Base-by-base conservation (phyloP, 2,888 invertebrate species). In the Drosophila mayaguana region DNA sequence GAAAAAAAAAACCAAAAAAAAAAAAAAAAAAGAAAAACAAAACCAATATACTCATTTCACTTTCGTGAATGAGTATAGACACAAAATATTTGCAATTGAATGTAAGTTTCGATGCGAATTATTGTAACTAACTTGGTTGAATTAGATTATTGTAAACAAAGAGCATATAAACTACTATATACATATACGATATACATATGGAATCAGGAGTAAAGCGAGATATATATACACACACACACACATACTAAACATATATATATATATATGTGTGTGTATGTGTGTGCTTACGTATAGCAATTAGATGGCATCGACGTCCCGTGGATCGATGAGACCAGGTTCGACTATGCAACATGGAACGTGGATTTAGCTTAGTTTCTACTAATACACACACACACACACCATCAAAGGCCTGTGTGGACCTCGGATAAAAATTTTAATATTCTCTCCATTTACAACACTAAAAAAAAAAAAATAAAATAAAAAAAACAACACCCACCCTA, bases 111-210 rank as follows among this genome's bases (percentile, higher is more conserved):
- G 65, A 54, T 32, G 51, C 1, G 38, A 46, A 16, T 61, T 56
- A 60, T 66, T 72, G 34, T 63, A 73, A 51, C 20, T 55, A 6
- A 22, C 34, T 51, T 22, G 18, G 51, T 38, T 54, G 53, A 78
- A 46, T 46, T 57, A 48, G 54, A 53, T 38, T 50, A 60, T 43
- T 36, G 20, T 43, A 46, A 48, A 46, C 16, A 48, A 59, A 72
- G 56, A 69, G 57, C 57, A 87, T 67, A 80, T 59, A 70, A 74
- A 78, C 74, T 32, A 80, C 76, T 76, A 84, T 72, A 82, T 72
- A 82, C 85, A 84, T 82, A 84, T 88, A 80, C 78, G 64, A 83
- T 80, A 80, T 85, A 88, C 86, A 85, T 88, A 88, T 83, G 78
- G 66, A 84, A 65, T 40, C 62, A 62, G 62, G 51, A 68, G 70